phyloP scores from a whole-genome alignment of 1,140 invertebrate genomes.

The Brachionus sp. region DNA sequence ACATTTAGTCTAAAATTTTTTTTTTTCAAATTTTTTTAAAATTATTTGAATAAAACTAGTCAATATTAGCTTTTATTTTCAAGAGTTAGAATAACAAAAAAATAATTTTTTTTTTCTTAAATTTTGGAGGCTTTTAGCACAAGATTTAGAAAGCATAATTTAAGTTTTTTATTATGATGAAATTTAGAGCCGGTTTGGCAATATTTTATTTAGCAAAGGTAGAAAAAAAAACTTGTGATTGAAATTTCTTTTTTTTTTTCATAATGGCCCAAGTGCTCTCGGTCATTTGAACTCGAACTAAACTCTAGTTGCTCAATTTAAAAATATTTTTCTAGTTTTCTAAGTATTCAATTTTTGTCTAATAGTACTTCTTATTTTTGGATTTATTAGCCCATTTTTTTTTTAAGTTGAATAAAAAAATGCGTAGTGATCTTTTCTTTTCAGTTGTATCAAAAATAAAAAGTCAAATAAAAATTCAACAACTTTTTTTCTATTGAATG shows the following conservation, averaged over 20 bases:
- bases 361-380: no score
- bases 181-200: neutral
- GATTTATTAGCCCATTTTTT: no score
- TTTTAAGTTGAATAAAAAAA: no score
- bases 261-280: neutral
- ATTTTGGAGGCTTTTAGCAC: neutral
- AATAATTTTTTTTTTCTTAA: neutral
- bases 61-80: slow-evolving; percentile 10
- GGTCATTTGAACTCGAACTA: neutral
- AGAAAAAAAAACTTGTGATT: neutral
- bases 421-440: no score
- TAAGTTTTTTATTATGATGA: neutral
- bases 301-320: neutral
- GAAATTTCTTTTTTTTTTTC: no score
- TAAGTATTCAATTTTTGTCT: no score
- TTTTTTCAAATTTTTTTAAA: neutral
- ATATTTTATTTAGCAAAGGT: neutral
- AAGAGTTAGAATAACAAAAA: slow-evolving; percentile 10
- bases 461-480: no score
- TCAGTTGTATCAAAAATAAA: no score
- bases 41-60: neutral
- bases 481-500: no score
- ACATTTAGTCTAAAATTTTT: neutral
- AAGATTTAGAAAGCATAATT: neutral
- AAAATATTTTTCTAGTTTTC: neutral